A percentile compares a stretch with the other conserved stretches of the same genome.
phyloP scores from a whole-genome alignment of 2,797 vertebrate species.

The Etheostoma nigrum region DNA sequence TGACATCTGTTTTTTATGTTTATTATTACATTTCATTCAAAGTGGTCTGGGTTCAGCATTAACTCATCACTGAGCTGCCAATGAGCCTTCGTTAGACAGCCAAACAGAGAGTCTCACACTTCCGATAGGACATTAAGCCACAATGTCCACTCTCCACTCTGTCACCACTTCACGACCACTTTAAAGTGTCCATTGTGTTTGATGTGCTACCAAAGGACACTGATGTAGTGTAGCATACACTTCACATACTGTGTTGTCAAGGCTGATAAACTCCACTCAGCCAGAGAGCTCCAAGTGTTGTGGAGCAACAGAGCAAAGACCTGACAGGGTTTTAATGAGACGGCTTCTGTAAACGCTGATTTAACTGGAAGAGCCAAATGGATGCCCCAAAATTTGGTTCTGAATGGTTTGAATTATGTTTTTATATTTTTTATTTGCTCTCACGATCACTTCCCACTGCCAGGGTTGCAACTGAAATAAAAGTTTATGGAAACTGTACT shows the following conservation, averaged over 20 bases:
- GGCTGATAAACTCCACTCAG: conserved; percentile 9
- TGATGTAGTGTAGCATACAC: conserved; percentile 14
- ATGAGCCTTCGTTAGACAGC: background rate
- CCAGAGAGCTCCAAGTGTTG: conserved; percentile 23
- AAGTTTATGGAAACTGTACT: too few species aligned
- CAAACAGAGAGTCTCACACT: conserved; percentile 14
- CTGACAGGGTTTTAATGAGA: conserved; percentile 38
- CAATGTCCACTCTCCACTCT: conserved; percentile 20
- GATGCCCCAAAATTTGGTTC: conserved; percentile 1
- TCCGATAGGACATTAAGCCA: conserved; percentile 18
- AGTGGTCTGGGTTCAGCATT: background rate
- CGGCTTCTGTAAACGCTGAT: conserved; percentile 9
- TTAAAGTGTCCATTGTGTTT: background rate
- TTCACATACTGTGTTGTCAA: conserved; percentile 13
- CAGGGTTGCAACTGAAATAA: too few species aligned
- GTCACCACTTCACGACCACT: conserved; percentile 41
- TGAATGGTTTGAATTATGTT: background rate
- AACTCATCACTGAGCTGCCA: background rate
- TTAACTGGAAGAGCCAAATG: conserved; percentile 34
- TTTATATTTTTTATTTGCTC: too few species aligned
- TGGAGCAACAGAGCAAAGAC: conserved; percentile 5
- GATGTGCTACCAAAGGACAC: conserved; percentile 23
- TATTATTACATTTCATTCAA: too few species aligned
- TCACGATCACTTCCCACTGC: too few species aligned
- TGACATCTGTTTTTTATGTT: too few species aligned